phyloP scores from a whole-genome alignment of 2,113 vertebrate genomes.

The Pomatostomus ruficeps region DNA sequence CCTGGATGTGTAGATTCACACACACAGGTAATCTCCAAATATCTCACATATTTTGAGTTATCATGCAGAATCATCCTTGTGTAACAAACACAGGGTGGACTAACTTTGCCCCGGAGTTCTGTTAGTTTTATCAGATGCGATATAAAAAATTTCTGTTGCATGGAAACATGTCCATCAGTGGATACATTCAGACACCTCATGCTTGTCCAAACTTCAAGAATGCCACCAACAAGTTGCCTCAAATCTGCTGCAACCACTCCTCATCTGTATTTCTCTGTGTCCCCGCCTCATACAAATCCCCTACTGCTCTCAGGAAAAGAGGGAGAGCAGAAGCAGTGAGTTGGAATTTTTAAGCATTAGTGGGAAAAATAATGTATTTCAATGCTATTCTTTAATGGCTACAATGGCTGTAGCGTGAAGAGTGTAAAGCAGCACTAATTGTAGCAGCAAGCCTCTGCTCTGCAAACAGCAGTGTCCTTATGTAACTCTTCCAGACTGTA shows the following conservation, averaged over 20 bases:
- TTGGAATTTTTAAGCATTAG: neutral
- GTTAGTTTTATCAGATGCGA: neutral
- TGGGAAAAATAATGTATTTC: neutral
- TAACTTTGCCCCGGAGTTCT: neutral
- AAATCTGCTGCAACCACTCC: neutral
- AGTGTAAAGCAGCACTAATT: neutral
- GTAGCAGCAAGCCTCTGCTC: neutral
- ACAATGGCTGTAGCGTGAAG: neutral
- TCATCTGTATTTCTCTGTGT: neutral
- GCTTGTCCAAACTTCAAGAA: neutral
- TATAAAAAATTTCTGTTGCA: neutral
- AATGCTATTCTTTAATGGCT: neutral
- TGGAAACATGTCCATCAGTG: rapidly evolving
- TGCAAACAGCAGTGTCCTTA: slow-evolving; percentile 3
- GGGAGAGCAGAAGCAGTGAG: neutral
- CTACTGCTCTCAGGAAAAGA: neutral
- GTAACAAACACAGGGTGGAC: neutral
- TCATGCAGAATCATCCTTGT: neutral
- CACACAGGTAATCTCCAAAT: neutral
- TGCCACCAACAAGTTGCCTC: rapidly evolving
- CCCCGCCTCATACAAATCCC: neutral
- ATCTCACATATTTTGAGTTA: neutral
- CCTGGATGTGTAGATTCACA: neutral
- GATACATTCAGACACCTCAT: neutral
- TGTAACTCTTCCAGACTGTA: neutral